Evolutionary conservation across 2,888 invertebrate genomes (phyloP), one percentile per base, ranked within the genome.

Genomic region (Plusia festucae): DNA sequence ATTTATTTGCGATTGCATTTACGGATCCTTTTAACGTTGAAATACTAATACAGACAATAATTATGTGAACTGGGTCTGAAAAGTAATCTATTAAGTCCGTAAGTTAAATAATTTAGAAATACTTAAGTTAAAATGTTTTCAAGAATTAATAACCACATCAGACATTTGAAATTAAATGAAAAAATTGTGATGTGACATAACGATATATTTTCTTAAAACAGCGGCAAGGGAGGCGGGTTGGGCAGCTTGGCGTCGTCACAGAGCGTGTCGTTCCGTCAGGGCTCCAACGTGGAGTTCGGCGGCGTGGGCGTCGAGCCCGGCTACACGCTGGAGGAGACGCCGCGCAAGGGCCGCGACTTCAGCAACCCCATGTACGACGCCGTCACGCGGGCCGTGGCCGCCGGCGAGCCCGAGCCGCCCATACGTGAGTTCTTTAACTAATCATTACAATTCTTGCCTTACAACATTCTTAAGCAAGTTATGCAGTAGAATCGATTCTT

Each of bases 281-380:
- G 99, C 60, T 98, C 98, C 60, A 99, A 99, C 92, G 98, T 99
- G 52, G 98, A 99, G 93, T 98, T 99, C 93, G 96, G 96, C 46
- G 96, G 94, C 81, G 84, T 89, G 85, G 96, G 97, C 11, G 91
- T 97, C 40, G 98, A 98, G 85, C 96, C 97, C 49, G 98, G 97
- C 67, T 98, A 98, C 91, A 97, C 94, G 60, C 87, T 98, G 83
- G 97, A 97, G 83, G 97, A 98, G 72, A 82, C 84, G 34, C 84
- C 89, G 80, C 96, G 97, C 79, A 98, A 98, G 91, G 97, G 97
- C 65, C 95, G 99, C 60, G 99, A 99, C 93, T 99, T 99, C 95
- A 98, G 98, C 86, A 99, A 99, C 95, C 99, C 99, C 55, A 99
- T 99, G 98, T 99, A 99, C 92, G 99, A 99, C 87, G 98, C 98